These are phyloP conservation scores for Lampris incognitus DNA, from an alignment of 2,113 vertebrate species.

Conservation along the genomic window DNA sequence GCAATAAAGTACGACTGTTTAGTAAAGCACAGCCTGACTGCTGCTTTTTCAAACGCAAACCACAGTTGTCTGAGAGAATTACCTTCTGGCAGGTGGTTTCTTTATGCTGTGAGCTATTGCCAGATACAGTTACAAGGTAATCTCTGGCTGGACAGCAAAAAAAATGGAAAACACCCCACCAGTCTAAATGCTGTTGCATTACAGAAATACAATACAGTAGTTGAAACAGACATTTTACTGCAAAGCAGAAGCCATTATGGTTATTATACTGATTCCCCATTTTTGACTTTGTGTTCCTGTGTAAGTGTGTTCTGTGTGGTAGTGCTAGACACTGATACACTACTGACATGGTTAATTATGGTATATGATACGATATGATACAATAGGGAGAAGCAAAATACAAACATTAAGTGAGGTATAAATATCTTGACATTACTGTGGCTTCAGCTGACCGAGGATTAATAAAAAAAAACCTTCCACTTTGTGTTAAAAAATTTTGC, in stretches of 20 bases:
- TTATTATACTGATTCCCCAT: constrained; percentile 7
- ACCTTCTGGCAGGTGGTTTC: constrained; percentile 59
- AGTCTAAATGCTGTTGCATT: constrained; percentile 28
- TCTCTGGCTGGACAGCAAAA: neutral
- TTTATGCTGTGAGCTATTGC: neutral
- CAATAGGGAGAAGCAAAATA: constrained; percentile 14
- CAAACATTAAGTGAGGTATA: constrained; percentile 57
- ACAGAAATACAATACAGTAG: constrained; percentile 28
- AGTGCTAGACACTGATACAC: constrained; percentile 32
- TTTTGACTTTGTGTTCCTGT: constrained; percentile 15
- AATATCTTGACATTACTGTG: constrained; percentile 31
- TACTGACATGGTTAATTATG: constrained; percentile 14
- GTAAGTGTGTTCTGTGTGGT: constrained; percentile 29
- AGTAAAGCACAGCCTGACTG: constrained; percentile 30
- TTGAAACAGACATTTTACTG: constrained; percentile 18
- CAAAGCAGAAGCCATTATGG: constrained; percentile 26
- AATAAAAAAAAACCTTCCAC: constrained; percentile 20
- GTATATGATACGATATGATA: constrained; percentile 41
- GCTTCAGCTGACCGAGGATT: constrained; percentile 54
- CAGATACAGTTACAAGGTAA: neutral
- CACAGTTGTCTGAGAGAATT: constrained; percentile 35
- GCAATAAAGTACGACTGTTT: constrained; percentile 39
- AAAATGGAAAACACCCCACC: neutral
- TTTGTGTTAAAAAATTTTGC: constrained; percentile 35
- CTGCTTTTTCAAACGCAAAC: constrained; percentile 8